phyloP scores from a whole-genome alignment of 2,888 invertebrate species.

The Cephonodes hylas region DNA sequence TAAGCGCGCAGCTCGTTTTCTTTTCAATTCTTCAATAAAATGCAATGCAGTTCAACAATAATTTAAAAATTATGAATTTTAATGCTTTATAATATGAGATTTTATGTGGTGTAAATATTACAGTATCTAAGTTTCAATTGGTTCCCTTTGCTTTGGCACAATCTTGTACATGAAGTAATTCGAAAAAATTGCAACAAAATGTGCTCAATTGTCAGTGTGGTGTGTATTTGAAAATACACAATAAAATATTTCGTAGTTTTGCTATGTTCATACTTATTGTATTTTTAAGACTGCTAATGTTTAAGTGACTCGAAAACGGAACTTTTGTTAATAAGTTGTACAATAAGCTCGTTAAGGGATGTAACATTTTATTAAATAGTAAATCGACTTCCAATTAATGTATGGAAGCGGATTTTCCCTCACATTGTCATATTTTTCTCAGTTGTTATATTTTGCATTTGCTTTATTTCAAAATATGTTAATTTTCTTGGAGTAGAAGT shows the following conservation, averaged over 20 bases:
- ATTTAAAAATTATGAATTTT: no score
- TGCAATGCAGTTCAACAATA: no score
- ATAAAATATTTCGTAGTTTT: neutral
- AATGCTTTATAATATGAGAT: neutral
- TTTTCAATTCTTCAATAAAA: no score
- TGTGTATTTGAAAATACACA: neutral
- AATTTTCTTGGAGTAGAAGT: neutral
- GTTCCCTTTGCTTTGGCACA: neutral
- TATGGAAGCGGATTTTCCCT: neutral
- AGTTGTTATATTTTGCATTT: neutral
- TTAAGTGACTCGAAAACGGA: slow-evolving; percentile 5
- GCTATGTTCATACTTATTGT: slow-evolving; percentile 23
- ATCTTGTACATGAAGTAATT: neutral
- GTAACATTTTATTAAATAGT: slow-evolving; percentile 7
- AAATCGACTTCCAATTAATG: neutral
- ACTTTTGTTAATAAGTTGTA: neutral
- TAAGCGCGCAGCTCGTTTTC: neutral
- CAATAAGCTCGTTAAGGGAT: neutral
- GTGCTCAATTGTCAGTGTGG: neutral
- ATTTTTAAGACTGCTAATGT: slow-evolving; percentile 46
- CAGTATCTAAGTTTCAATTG: neutral
- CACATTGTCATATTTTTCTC: neutral
- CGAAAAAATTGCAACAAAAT: neutral
- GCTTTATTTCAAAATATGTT: neutral
- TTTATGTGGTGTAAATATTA: neutral